Percentiles rank a stretch among this genome's conserved stretches.
Conservation (phyloP, 2,888 invertebrate genomes). For the Dolichopus griseipennis region DNA sequence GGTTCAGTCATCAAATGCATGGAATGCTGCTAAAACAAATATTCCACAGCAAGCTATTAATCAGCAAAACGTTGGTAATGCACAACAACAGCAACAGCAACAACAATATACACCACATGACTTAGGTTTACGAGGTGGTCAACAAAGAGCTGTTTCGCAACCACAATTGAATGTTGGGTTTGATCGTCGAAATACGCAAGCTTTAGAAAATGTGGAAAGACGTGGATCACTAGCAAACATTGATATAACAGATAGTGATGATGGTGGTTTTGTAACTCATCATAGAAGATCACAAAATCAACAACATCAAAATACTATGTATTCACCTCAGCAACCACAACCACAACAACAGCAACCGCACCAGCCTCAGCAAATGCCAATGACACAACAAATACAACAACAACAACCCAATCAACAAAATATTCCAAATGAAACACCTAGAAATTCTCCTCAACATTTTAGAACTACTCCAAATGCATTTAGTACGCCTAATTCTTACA, state of each 20-base stretch:
- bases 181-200: constrained; percentile 22
- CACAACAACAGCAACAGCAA: constrained; percentile 26
- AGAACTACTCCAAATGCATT: constrained; percentile 3
- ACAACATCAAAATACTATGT: no score
- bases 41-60: background rate
- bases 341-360: no score
- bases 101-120: constrained; percentile 16
- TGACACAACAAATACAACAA: no score
- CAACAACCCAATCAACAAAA: background rate
- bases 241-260: constrained; percentile 50
- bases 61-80: constrained; percentile 20
- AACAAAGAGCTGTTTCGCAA: constrained; percentile 52
- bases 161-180: constrained; percentile 48
- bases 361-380: no score
- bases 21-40: constrained; percentile 20
- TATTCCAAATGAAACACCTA: background rate
- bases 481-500: background rate
- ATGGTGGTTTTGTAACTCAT: constrained; percentile 48
- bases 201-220: constrained; percentile 29
- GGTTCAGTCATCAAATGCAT: constrained; percentile 23
- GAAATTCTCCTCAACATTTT: background rate
- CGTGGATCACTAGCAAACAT: constrained; percentile 55
- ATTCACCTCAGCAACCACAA: no score
- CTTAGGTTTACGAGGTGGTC: constrained; percentile 21
- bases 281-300: constrained; percentile 22